Base-by-base conservation (phyloP, 2,888 invertebrate species). In the Phrixothrix hirtus region DNA sequence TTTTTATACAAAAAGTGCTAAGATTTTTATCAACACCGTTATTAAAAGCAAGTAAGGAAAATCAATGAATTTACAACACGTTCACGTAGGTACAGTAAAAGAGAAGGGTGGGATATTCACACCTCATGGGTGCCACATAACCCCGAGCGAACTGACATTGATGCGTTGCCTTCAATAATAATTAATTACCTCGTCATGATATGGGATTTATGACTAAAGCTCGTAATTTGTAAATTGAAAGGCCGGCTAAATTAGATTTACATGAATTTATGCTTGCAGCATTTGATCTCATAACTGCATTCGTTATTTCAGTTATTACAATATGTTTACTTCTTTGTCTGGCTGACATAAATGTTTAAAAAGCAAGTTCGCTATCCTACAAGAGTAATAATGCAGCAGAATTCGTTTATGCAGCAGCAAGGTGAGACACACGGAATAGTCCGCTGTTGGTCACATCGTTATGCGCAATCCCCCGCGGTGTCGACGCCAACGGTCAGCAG, bases 161-260 rank as follows among this genome's bases (percentile, higher is more conserved):
- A 63, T 60, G 60, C 58, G 56, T 47, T 43, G 61, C 55, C 57
- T 61, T 58, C 50, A 50, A 53, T 59, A 60, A 61, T 61, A 61
- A 63, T 61, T 63, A 63, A 63, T 61, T 63, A 61, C 58, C 29
- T 42, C 52, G 54, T 52, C 57, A 52, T 60, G 57, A 60, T 59
- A 58, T 34, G 57, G 60, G 63, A 63, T 61, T 63, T 63, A 60
- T 60, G 55, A 48, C 55, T 51, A 51, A 55, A 55, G 41, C 59
- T 45, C 47, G 58, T 59, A 62, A 62, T 61, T 62, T 59, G 58
- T 61, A 61, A 58, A 61, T 58, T 62, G 60, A 62, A 61, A 56
- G 54, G 54, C 46, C 39, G 47, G 47, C 54, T 59, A 61, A 59
- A 62, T 61, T 60, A 59, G 59, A 58, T 58, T 56, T 56, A 42